Percentiles rank a stretch among this genome's conserved stretches.
phyloP scores from a whole-genome alignment of 2,888 invertebrate species.

The Neria commutata region DNA sequence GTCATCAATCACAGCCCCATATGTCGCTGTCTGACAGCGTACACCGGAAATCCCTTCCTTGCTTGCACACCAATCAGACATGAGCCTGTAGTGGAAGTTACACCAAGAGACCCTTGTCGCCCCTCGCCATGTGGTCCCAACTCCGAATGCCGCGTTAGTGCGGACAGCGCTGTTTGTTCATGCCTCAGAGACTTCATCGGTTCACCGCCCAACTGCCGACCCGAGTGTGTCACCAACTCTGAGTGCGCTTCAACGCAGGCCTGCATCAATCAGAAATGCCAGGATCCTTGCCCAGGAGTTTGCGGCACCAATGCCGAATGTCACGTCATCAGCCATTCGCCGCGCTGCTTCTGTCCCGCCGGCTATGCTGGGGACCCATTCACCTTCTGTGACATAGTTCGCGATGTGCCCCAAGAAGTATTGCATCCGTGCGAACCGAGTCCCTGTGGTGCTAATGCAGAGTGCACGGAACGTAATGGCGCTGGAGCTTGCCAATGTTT shows the following conservation, averaged over 20 bases:
- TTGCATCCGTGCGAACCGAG: slow-evolving; percentile 70
- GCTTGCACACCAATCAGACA: slow-evolving; percentile 63
- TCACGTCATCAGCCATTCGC: slow-evolving; percentile 67
- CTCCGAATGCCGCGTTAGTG: slow-evolving; percentile 71
- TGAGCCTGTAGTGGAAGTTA: slow-evolving; percentile 13
- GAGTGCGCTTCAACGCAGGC: slow-evolving; percentile 77
- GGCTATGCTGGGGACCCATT: slow-evolving; percentile 69
- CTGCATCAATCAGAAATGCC: slow-evolving; percentile 76
- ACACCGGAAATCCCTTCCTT: slow-evolving; percentile 61
- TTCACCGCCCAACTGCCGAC: slow-evolving; percentile 76
- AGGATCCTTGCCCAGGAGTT: slow-evolving; percentile 73
- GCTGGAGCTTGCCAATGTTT: slow-evolving; percentile 75
- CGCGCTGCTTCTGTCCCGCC: slow-evolving; percentile 67
- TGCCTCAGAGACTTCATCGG: slow-evolving; percentile 75
- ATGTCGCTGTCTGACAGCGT: slow-evolving; percentile 69
- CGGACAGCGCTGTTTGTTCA: slow-evolving; percentile 72
- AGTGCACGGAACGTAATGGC: slow-evolving; percentile 69
- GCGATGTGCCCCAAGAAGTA: slow-evolving; percentile 48
- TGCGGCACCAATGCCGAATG: slow-evolving; percentile 69
- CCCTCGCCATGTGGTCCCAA: slow-evolving; percentile 85
- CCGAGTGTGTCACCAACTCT: slow-evolving; percentile 79
- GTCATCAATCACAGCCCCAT: slow-evolving; percentile 78
- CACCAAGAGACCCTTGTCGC: slow-evolving; percentile 65
- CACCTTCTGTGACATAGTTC: slow-evolving; percentile 41
- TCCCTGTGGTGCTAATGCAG: slow-evolving; percentile 80